Conservation (phyloP, 2,797 vertebrate genomes). For the Xerus rutilus region DNA sequence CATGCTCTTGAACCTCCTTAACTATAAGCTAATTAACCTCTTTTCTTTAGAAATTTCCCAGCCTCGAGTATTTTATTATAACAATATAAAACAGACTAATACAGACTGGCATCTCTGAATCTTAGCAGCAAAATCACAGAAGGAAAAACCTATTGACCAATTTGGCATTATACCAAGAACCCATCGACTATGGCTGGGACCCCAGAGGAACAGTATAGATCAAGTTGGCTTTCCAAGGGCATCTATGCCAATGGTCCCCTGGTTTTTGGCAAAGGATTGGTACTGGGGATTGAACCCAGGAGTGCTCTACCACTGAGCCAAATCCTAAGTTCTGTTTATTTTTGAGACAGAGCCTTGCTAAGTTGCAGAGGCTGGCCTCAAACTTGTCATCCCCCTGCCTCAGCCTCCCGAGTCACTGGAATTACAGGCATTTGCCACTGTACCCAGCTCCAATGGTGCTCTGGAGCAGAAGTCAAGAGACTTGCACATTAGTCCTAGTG, state of each 20-base stretch:
- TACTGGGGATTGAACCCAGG: too few species aligned
- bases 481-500: not conserved
- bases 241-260: too few species aligned
- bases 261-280: too few species aligned
- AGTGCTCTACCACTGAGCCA: too few species aligned
- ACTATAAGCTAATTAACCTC: not conserved
- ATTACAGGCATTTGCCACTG: too few species aligned
- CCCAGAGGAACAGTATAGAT: not conserved
- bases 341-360: too few species aligned
- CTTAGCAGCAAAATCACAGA: not conserved
- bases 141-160: not conserved
- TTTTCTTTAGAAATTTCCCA: not conserved
- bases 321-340: too few species aligned
- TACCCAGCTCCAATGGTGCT: rapidly evolving
- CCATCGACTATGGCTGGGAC: too few species aligned
- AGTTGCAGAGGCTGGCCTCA: too few species aligned
- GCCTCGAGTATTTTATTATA: not conserved
- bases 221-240: not conserved
- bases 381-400: too few species aligned
- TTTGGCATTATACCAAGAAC: not conserved
- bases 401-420: too few species aligned
- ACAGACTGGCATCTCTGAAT: not conserved
- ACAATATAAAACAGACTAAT: not conserved
- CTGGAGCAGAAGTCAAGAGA: not conserved
- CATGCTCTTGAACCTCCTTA: not conserved